A percentile compares a stretch with the other conserved stretches of the same genome.
phyloP scores from a whole-genome alignment of 2,113 vertebrate genomes.

The Lepisosteus osseus region DNA sequence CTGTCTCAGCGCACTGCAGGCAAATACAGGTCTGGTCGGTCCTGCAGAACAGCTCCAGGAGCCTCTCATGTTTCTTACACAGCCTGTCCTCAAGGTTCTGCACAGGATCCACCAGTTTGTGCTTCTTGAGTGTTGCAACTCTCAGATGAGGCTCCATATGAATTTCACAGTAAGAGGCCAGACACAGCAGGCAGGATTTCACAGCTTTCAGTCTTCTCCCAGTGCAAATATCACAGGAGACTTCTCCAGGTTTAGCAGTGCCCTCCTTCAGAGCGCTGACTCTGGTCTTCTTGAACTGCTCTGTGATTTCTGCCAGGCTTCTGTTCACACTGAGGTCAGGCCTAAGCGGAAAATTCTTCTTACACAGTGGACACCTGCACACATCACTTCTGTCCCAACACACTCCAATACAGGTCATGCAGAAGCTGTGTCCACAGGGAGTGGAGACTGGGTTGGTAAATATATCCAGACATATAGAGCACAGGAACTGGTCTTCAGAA shows the following conservation, averaged over 20 bases:
- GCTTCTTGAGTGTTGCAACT: neutral
- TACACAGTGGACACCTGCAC: conserved; percentile 9
- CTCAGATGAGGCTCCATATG: conserved; percentile 12
- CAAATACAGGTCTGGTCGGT: conserved; percentile 8
- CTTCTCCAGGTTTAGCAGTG: neutral
- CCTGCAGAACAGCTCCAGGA: conserved; percentile 22
- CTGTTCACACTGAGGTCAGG: neutral
- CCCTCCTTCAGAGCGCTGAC: neutral
- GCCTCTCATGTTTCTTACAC: conserved; percentile 5
- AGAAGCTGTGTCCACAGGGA: conserved; percentile 11
- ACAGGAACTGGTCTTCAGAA: no score
- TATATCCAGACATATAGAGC: conserved; percentile 7
- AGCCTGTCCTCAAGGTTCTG: neutral
- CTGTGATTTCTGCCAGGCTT: neutral
- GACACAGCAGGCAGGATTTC: conserved; percentile 17
- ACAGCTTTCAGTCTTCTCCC: conserved; percentile 7
- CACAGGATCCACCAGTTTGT: conserved; percentile 8
- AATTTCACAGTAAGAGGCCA: conserved; percentile 23
- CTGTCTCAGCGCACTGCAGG: neutral
- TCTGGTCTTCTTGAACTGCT: neutral
- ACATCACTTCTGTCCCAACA: neutral
- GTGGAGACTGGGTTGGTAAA: neutral
- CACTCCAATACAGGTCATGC: neutral
- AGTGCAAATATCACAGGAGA: conserved; percentile 15
- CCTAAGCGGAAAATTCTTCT: neutral